Conservation (phyloP, 1,140 invertebrate genomes). For the Diuraphis noxia region DNA sequence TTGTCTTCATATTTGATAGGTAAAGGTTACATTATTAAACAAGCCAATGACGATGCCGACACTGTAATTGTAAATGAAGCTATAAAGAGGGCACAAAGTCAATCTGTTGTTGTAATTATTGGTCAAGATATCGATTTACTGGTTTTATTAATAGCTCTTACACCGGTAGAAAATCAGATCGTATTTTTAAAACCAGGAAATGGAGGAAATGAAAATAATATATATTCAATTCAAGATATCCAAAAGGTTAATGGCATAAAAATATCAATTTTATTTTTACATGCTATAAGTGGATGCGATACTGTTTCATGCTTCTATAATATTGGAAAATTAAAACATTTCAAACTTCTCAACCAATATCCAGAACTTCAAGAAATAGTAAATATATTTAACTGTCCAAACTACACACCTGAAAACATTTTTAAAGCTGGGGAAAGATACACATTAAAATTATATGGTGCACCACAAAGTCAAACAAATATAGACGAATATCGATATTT, state of each 20-base stretch:
- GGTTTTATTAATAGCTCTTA: conserved; percentile 3
- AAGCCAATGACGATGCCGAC: not conserved
- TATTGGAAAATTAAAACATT: not conserved
- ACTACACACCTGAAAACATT: not conserved
- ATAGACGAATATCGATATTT: conserved; percentile 17
- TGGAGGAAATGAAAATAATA: not conserved
- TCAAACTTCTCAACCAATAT: conserved; percentile 19
- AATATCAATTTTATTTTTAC: conserved; percentile 10
- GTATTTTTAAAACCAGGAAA: conserved; percentile 11
- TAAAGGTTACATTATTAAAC: not conserved
- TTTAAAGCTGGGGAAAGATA: conserved; percentile 28
- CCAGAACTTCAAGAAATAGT: not conserved
- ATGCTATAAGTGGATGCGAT: not conserved
- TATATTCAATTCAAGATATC: not conserved
- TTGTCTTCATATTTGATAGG: conserved; percentile 24
- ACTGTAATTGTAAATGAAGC: conserved; percentile 7
- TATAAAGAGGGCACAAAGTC: too few species aligned
- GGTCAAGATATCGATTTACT: not conserved
- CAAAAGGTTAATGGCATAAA: conserved; percentile 7
- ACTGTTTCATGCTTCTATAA: conserved; percentile 20
- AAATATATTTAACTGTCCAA: not conserved
- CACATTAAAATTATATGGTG: not conserved
- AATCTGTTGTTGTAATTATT: not conserved
- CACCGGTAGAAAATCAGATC: not conserved
- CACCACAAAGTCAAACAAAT: not conserved